These are phyloP conservation scores for Tokudaia muenninki DNA, from an alignment of 2,797 vertebrate species.

Conservation along the genomic window DNA sequence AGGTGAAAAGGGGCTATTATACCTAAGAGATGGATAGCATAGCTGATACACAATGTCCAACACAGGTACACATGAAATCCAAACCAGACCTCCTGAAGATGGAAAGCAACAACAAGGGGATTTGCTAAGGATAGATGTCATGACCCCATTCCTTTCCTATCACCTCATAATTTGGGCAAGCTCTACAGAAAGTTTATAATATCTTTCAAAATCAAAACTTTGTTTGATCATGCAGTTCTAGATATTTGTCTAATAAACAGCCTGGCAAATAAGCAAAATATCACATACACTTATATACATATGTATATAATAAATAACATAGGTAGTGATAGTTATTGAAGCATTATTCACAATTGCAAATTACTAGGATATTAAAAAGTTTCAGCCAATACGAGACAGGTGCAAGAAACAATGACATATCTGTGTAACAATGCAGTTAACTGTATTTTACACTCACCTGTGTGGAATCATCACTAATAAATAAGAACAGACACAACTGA, in stretches of 20 bases:
- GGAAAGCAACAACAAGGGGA: neutral
- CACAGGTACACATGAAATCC: neutral
- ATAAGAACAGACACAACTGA: neutral
- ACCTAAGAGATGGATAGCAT: too few species aligned
- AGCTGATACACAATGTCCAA: accelerated
- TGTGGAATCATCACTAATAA: neutral
- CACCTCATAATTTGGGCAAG: neutral
- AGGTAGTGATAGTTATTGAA: neutral
- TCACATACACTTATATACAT: too few species aligned
- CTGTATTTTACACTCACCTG: neutral
- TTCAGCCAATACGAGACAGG: neutral
- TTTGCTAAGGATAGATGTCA: neutral
- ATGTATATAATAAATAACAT: neutral
- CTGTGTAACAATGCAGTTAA: neutral
- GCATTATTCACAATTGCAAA: neutral
- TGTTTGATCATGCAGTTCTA: neutral
- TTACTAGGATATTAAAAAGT: neutral
- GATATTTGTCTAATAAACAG: neutral
- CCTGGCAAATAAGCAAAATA: neutral
- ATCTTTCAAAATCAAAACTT: neutral
- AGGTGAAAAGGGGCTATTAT: neutral
- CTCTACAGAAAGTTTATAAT: neutral
- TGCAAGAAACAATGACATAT: neutral
- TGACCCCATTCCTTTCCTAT: neutral
- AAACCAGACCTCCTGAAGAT: neutral